Evolutionary conservation across 2,888 invertebrate genomes (phyloP).

Genomic region (Drosophila gaucha): DNA sequence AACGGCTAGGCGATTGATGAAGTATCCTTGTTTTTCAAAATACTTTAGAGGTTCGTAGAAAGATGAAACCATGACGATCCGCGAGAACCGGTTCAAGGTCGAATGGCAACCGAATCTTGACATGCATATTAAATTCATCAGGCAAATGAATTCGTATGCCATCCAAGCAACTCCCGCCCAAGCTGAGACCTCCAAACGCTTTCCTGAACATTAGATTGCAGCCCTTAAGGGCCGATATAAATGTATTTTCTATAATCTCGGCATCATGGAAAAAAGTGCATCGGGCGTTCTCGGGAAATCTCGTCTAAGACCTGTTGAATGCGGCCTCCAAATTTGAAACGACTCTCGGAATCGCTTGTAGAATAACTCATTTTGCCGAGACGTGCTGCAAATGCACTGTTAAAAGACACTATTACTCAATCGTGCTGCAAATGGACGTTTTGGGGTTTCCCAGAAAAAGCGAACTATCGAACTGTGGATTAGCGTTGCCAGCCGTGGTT

Average conservation of each 20-base stretch:
- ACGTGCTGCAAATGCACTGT: too few relatives aligned
- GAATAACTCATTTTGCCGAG: conserved; percentile 5
- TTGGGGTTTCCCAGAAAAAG: too few relatives aligned
- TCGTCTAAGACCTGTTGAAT: not conserved
- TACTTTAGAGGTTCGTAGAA: conserved; percentile 3
- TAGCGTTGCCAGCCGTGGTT: conserved; percentile 1
- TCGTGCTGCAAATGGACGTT: too few relatives aligned
- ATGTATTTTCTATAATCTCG: conserved; percentile 20
- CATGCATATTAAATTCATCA: conserved; percentile 73
- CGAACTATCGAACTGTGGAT: too few relatives aligned
- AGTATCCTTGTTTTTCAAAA: conserved; percentile 8
- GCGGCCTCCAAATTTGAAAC: not conserved
- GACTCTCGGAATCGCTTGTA: not conserved
- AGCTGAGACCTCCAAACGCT: conserved; percentile 39
- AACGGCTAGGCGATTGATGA: conserved; percentile 51
- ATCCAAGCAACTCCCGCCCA: conserved; percentile 64
- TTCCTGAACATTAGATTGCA: conserved; percentile 31
- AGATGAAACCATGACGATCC: conserved; percentile 28
- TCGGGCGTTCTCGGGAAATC: not conserved
- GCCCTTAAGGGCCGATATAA: conserved; percentile 35
- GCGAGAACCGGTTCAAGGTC: conserved; percentile 9
- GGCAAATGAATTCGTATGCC: conserved; percentile 55
- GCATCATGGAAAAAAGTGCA: not conserved
- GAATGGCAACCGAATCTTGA: conserved; percentile 46
- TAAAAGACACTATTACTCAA: too few relatives aligned